Evolutionary conservation across 1,140 invertebrate genomes (phyloP), one percentile per base, ranked within the genome.

Genomic region (Leguminivora glycinivorella): DNA sequence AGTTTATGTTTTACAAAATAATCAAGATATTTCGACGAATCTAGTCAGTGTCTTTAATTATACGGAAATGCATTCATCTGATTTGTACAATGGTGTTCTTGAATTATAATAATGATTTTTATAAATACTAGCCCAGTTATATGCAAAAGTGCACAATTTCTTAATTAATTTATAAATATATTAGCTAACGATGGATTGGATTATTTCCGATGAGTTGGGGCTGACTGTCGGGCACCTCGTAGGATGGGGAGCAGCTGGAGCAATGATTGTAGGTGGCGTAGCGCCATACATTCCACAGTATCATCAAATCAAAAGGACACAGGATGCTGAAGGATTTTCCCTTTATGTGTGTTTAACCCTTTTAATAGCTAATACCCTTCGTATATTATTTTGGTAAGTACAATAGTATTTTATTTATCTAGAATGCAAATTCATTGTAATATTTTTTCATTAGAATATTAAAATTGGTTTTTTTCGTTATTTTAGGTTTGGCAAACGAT

Each of bases 311-410:
- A 96, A 95, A 83, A 94, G 93, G 78, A 97, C 96, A 25, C 95
- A 97, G 85, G 97, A 99, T 92, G 95, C 97, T 19, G 97, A 97
- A 81, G 99, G 99, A 4, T 99, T 99, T 92, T 99, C 98, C 0
- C 92, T 98, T 4, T 98, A 98, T 85, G 99, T 99, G 43, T 99
- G 99, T 86, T 93, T 99, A 38, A 96, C 98, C 3, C 93, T 99
- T 22, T 93, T 99, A 34, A 94, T 99, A 84, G 98, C 99, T 43
- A 99, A 99, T 87, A 99, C 97, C 68, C 93, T 99, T 56, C 94
- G 99, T 79, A 99, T 99, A 85, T 93, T 99, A 71, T 99, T 99
- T 93, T 99, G 99, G 99, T 99, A 93, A 94, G 95, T 93, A 73
- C 14, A 74, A 9, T 22, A 19, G 7, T 22, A 22, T 19, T 52